Conservation (phyloP, 2,113 vertebrate genomes). For the Fukomys damarensis region DNA sequence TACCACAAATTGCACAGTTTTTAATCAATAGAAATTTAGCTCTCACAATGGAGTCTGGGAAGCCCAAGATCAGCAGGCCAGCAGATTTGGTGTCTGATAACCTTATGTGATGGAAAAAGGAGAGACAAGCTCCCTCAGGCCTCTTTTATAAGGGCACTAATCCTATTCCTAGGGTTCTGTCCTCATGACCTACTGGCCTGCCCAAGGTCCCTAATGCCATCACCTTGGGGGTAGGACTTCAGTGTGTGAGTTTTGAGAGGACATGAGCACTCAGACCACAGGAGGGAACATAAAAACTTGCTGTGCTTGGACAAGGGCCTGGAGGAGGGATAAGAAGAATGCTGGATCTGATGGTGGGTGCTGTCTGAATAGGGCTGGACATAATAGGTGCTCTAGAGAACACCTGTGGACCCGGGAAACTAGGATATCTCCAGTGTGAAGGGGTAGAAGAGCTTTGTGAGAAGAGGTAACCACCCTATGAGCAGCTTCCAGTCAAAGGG, state of each 20-base stretch:
- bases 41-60: not conserved
- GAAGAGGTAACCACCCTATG: not conserved
- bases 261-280: not conserved
- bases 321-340: not conserved
- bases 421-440: too few relatives aligned
- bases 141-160: not conserved
- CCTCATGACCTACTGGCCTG: not conserved
- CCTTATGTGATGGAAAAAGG: not conserved
- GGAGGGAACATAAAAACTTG: not conserved
- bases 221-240: not conserved
- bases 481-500: not conserved
- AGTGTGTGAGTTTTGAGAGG: not conserved
- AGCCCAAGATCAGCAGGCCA: not conserved
- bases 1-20: not conserved
- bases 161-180: not conserved
- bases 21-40: not conserved
- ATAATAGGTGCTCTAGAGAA: not conserved
- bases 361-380: not conserved
- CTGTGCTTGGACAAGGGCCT: not conserved
- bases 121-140: not conserved
- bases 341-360: not conserved
- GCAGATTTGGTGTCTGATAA: not conserved
- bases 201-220: not conserved
- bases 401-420: not conserved
- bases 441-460: not conserved